Evolutionary conservation across 2,113 vertebrate genomes (phyloP).

Genomic region (Xenopus borealis): DNA sequence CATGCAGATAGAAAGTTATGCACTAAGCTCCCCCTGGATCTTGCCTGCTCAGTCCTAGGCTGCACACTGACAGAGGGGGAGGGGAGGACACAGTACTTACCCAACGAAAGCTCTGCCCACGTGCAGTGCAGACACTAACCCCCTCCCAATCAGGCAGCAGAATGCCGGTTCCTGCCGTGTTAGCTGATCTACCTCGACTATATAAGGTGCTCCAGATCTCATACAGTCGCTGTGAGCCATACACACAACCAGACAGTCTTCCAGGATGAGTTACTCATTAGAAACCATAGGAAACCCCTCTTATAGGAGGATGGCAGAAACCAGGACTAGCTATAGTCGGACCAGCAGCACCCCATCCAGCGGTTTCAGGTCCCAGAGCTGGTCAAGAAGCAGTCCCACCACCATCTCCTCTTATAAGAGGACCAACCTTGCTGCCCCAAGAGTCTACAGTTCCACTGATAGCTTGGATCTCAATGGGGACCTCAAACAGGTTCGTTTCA

Average conservation of each 20-base stretch:
- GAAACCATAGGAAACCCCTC: slow-evolving; percentile 85
- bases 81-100: background rate
- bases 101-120: slow-evolving; percentile 17
- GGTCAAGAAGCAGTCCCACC: slow-evolving; percentile 80
- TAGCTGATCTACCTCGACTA: slow-evolving; percentile 54
- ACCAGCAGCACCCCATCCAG: slow-evolving; percentile 79
- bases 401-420: slow-evolving; percentile 79
- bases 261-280: slow-evolving; percentile 87
- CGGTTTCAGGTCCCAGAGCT: slow-evolving; percentile 91
- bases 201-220: slow-evolving; percentile 68
- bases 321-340: slow-evolving; percentile 79
- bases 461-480: slow-evolving; percentile 87
- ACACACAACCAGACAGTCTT: slow-evolving; percentile 53
- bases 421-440: slow-evolving; percentile 63
- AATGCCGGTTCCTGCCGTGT: slow-evolving; percentile 52
- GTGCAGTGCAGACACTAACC: slow-evolving; percentile 26
- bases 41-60: slow-evolving; percentile 39
- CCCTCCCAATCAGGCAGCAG: slow-evolving; percentile 54
- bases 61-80: slow-evolving; percentile 39
- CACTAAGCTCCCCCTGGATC: slow-evolving; percentile 15
- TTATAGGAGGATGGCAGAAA: slow-evolving; percentile 84
- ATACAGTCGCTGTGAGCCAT: slow-evolving; percentile 64
- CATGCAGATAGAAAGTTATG: too few species aligned
- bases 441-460: slow-evolving; percentile 76
- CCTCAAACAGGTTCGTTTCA: slow-evolving; percentile 80